phyloP scores from a whole-genome alignment of 1,140 invertebrate species.

The Stegodyphus mimosarum region DNA sequence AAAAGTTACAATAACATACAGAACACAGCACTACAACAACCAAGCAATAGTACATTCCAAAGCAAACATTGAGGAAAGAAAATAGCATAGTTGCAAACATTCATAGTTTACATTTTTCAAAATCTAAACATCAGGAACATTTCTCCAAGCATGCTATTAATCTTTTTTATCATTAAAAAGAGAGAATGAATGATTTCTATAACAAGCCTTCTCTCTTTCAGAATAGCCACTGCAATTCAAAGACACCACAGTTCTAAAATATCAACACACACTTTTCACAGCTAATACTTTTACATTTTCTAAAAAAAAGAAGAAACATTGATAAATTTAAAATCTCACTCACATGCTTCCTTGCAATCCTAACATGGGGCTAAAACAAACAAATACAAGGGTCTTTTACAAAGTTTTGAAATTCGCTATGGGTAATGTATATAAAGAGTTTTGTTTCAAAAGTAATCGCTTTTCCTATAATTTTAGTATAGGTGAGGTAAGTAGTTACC shows the following conservation, averaged over 20 bases:
- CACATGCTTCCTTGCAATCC: constrained; percentile 38
- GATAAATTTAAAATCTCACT: constrained; percentile 33
- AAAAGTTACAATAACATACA: not conserved
- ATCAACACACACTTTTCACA: no score
- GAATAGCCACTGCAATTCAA: no score
- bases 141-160: no score
- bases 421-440: not conserved
- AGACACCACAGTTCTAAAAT: no score
- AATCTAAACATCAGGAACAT: not conserved
- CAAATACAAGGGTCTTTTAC: not conserved
- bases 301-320: constrained; percentile 26
- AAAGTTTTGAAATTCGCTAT: not conserved
- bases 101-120: no score
- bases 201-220: no score
- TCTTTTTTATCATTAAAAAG: no score
- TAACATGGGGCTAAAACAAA: constrained; percentile 40
- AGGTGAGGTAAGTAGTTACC: no score
- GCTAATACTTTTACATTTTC: not conserved
- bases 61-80: not conserved
- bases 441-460: no score
- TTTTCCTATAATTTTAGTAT: no score
- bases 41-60: constrained; percentile 18
- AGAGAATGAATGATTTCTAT: no score
- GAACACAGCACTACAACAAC: constrained; percentile 1
- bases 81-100: no score